Base-by-base conservation (phyloP, 2,113 vertebrate species). In the Gymnocephalus cernua region DNA sequence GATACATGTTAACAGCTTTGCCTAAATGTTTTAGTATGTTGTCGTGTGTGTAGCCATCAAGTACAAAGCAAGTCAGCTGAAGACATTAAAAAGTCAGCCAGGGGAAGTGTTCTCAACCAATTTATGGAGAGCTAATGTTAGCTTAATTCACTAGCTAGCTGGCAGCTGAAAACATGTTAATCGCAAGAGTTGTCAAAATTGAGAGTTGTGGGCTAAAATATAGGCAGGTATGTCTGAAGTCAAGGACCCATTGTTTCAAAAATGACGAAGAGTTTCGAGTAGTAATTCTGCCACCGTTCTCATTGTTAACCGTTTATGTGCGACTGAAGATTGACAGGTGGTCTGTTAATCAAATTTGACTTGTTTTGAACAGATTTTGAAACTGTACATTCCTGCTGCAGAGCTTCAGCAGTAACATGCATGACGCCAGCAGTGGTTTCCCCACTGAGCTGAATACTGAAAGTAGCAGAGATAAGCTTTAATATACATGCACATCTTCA, bases 391-490 rank as follows among this genome's bases (percentile, higher is more conserved):
- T 44, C 4, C 54, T 57, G 41, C 64, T 51, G 47, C 65, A 72
- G 29, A 32, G 41, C 27, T 62, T 50, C 14, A 1, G 35, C 2
- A 32, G 25, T 18, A 57, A 63, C 53, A 45, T n/a, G 48, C 19
- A 25, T 19, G 25, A 66, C 25, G 54, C 14, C 1, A 14, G 15
- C 50, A 63, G 41, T 59, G 10, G 54, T 48, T 59, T 21, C n/a
- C 35, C 56, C 16, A 14, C n/a, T 18, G 7, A 32, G 14, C 54
- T 74, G 2, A 16, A n/a, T 15, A n/a, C 10, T 14, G 7, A 54
- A 50, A 21, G 15, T n/a, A 67, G 47, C 23, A 27, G 53, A 80
- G 18, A 85, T 14, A 2, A 57, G 29, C 16, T 64, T 75, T 53
- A 56, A 61, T 25, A 69, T 38, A 73, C n/a, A 50, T 59, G 62